A percentile compares a stretch with the other conserved stretches of the same genome.
Conservation (phyloP, 2,888 invertebrate species). For the Tenthredo mesomela region DNA sequence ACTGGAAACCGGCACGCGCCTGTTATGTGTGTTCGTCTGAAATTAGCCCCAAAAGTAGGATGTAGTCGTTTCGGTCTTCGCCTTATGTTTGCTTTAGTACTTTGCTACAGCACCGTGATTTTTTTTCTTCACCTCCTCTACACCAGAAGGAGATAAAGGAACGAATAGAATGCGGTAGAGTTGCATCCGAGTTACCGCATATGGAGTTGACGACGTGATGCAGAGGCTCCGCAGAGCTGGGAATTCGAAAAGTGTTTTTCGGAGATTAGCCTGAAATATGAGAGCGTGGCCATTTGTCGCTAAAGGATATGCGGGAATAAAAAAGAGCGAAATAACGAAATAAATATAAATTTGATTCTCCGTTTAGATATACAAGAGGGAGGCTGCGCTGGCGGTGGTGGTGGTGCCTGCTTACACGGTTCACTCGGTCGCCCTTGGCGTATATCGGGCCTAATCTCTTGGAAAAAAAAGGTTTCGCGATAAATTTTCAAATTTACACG, state of each 20-base stretch:
- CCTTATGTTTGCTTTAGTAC: conserved; percentile 15
- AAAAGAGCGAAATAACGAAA: conserved; percentile 60
- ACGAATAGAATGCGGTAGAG: neutral
- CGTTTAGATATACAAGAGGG: conserved; percentile 63
- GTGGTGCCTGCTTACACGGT: conserved; percentile 8
- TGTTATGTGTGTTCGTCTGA: conserved; percentile 29
- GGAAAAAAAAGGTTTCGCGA: conserved; percentile 53
- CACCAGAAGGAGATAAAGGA: neutral
- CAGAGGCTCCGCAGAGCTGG: conserved; percentile 57
- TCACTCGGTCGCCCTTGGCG: conserved; percentile 28
- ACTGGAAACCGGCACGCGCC: conserved; percentile 46
- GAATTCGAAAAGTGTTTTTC: conserved; percentile 60
- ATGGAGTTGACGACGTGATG: neutral
- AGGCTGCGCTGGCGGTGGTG: neutral
- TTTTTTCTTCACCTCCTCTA: conserved; percentile 22
- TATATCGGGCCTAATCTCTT: conserved; percentile 52
- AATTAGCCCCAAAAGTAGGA: conserved; percentile 42
- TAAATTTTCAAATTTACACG: conserved; percentile 54
- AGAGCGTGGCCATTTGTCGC: conserved; percentile 66
- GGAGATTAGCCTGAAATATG: conserved; percentile 27
- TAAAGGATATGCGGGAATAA: conserved; percentile 50
- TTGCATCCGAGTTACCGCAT: neutral
- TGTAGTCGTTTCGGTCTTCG: conserved; percentile 10
- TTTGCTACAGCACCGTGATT: neutral
- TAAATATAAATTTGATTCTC: conserved; percentile 71